Conservation (phyloP, 2,888 invertebrate genomes). For the Tenthredo notha region DNA sequence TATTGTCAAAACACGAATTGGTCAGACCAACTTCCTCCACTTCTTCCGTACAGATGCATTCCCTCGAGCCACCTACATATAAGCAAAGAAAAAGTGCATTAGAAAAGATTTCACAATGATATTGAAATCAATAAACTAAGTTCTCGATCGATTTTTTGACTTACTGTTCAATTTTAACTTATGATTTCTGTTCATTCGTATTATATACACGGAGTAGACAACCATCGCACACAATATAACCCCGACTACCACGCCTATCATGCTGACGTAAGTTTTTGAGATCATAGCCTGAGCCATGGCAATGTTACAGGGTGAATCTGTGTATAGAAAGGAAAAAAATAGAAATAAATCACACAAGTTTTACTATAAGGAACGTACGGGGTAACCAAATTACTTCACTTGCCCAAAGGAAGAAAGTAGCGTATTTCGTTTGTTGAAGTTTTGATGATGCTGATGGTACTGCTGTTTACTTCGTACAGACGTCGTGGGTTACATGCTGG, state of each 20-base stretch:
- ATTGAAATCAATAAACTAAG: background rate
- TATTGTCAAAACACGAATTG: conserved; percentile 1
- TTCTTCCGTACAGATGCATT: conserved; percentile 16
- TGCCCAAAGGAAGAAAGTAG: conserved; percentile 1
- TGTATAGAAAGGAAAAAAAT: background rate
- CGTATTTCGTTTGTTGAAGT: background rate
- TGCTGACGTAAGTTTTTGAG: background rate
- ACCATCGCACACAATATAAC: conserved; percentile 10
- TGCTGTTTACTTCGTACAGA: background rate
- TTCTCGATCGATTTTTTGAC: background rate
- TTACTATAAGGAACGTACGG: background rate
- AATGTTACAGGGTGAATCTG: conserved; percentile 24
- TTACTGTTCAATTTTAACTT: background rate
- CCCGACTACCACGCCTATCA: background rate
- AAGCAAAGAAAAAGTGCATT: background rate
- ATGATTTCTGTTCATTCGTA: background rate
- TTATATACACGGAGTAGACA: conserved; percentile 6
- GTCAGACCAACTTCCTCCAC: background rate
- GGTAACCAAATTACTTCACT: background rate
- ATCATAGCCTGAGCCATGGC: background rate
- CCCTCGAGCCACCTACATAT: conserved; percentile 16
- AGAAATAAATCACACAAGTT: background rate
- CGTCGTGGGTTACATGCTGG: conserved; percentile 8
- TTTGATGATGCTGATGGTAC: background rate
- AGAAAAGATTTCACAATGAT: background rate